Percentiles rank a stretch among this genome's conserved stretches.
phyloP scores from a whole-genome alignment of 2,797 vertebrate species.

The Oceanodroma leucorhoa region DNA sequence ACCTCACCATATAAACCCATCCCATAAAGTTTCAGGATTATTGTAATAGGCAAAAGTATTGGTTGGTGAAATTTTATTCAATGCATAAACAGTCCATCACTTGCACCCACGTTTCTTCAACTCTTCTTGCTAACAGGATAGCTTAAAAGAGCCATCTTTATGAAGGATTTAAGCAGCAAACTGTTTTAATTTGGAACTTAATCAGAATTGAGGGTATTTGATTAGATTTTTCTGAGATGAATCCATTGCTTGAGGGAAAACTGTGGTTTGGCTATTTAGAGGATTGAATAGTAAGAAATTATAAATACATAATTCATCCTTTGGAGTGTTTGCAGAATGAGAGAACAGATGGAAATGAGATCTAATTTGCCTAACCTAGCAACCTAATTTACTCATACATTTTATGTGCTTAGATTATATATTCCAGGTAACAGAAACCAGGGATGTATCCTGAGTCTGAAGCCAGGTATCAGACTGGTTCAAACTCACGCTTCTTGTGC shows the following conservation, averaged over 20 bases:
- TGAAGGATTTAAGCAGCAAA: not conserved
- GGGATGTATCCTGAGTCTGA: not conserved
- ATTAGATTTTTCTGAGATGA: not conserved
- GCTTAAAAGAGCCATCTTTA: not conserved
- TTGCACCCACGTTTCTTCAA: not conserved
- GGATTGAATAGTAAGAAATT: not conserved
- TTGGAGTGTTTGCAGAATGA: not conserved
- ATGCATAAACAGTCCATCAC: not conserved
- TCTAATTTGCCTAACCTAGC: not conserved
- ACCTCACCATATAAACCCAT: not conserved
- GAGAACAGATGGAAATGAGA: not conserved
- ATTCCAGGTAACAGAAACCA: not conserved
- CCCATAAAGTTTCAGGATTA: not conserved
- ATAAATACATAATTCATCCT: not conserved
- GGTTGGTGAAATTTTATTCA: not conserved
- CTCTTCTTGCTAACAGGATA: not conserved
- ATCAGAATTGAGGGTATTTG: not conserved
- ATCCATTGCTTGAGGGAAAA: not conserved
- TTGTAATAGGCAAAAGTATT: not conserved
- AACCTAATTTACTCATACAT: not conserved
- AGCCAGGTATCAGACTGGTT: not conserved
- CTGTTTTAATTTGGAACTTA: not conserved
- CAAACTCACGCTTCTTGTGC: not conserved
- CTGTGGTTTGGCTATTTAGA: not conserved
- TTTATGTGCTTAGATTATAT: not conserved